Conservation (phyloP, 1,140 invertebrate species). For the Drosophila burlai region DNA sequence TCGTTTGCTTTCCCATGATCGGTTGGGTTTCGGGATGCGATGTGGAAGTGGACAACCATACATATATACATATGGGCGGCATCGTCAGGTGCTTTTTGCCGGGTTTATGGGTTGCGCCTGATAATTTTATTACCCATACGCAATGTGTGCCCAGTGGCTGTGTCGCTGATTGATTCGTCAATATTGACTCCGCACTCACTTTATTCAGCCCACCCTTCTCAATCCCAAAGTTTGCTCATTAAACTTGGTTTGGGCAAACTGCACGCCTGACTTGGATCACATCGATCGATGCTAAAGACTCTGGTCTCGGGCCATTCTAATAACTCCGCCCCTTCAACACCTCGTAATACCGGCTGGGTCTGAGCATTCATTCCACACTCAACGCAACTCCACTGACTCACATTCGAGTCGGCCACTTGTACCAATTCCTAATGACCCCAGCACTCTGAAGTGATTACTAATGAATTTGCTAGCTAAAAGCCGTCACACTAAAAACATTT, state of each 20-base stretch:
- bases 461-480: conserved; percentile 74
- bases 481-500: conserved; percentile 44
- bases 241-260: conserved; percentile 53
- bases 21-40: conserved; percentile 24
- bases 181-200: conserved; percentile 71
- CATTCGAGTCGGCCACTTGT: conserved; percentile 62
- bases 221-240: conserved; percentile 55
- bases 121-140: conserved; percentile 78
- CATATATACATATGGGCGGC: conserved; percentile 4
- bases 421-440: conserved; percentile 76
- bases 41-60: neutral
- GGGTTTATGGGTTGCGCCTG: conserved; percentile 72
- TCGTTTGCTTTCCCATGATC: conserved; percentile 50
- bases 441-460: conserved; percentile 76
- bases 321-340: conserved; percentile 1
- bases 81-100: conserved; percentile 35
- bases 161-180: conserved; percentile 72
- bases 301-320: conserved; percentile 29
- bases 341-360: conserved; percentile 1
- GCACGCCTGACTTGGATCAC: conserved; percentile 48
- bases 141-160: conserved; percentile 66
- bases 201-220: conserved; percentile 3
- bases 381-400: conserved; percentile 49
- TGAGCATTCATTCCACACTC: conserved; percentile 32
- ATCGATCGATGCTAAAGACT: conserved; percentile 54